Evolutionary conservation across 1,140 invertebrate genomes (phyloP).

Genomic region (Paramacrobiotus metropolitanus): DNA sequence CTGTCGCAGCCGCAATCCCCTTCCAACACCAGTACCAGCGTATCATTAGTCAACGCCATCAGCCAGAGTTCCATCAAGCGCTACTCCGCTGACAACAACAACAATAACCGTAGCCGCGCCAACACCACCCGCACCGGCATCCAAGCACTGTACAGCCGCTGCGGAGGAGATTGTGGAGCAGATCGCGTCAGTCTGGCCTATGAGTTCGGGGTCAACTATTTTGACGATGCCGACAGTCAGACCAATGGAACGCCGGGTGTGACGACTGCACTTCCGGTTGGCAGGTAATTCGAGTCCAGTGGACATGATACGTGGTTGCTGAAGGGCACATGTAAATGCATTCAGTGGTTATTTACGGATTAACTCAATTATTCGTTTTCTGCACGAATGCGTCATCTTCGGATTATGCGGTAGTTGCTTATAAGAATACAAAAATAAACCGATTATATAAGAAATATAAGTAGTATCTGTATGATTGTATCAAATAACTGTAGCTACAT

Average conservation of each 20-base stretch:
- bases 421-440: neutral
- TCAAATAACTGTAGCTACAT: too few species aligned
- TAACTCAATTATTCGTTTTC: neutral
- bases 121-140: too few species aligned
- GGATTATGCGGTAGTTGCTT: neutral
- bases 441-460: neutral
- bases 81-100: too few species aligned
- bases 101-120: too few species aligned
- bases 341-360: too few species aligned
- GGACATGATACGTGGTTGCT: neutral
- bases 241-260: neutral
- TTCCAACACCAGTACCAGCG: too few species aligned
- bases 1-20: too few species aligned
- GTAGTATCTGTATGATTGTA: neutral
- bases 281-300: neutral
- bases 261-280: neutral
- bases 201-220: conserved; percentile 81
- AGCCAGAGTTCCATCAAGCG: too few species aligned
- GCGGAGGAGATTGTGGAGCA: too few species aligned
- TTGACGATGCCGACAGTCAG: conserved; percentile 81
- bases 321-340: too few species aligned
- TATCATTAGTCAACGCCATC: too few species aligned
- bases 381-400: neutral
- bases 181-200: conserved; percentile 72
- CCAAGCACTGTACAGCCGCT: too few species aligned